A percentile compares a stretch with the other conserved stretches of the same genome.
Evolutionary conservation across 2,888 invertebrate genomes (phyloP).

Genomic region (Vanessa cardui): DNA sequence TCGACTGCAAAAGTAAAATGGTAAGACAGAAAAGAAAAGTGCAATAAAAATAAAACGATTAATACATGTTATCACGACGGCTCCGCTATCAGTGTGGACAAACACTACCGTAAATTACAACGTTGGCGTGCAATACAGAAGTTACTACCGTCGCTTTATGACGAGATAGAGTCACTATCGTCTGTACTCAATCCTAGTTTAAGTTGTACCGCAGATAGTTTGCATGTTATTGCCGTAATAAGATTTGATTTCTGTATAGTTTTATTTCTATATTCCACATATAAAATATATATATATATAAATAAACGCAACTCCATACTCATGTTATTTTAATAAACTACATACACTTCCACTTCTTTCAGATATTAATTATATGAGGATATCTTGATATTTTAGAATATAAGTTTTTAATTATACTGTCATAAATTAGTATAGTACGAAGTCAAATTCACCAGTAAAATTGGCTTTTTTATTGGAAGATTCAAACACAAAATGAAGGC

Average conservation of each 20-base stretch:
- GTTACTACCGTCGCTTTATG: neutral
- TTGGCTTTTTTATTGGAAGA: conserved; percentile 2
- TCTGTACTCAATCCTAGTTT: conserved; percentile 1
- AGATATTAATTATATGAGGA: no score
- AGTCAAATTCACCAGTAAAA: conserved; percentile 8
- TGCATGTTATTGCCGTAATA: conserved; percentile 1
- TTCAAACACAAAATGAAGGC: conserved; percentile 9
- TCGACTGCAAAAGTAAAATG: no score
- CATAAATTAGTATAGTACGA: neutral
- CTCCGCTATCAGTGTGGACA: neutral
- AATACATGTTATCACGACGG: neutral
- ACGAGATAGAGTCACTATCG: neutral
- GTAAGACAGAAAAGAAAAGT: neutral
- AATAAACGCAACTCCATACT: no score
- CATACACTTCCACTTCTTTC: no score
- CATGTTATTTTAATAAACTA: no score
- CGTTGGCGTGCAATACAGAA: neutral
- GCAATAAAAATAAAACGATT: neutral
- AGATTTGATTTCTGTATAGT: neutral
- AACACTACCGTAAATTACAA: neutral
- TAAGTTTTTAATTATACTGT: no score
- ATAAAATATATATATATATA: neutral
- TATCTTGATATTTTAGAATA: no score
- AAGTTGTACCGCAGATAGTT: neutral
- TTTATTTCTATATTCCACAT: neutral